phyloP scores from a whole-genome alignment of 2,113 vertebrate genomes.

The Syngnathoides biaculeatus region DNA sequence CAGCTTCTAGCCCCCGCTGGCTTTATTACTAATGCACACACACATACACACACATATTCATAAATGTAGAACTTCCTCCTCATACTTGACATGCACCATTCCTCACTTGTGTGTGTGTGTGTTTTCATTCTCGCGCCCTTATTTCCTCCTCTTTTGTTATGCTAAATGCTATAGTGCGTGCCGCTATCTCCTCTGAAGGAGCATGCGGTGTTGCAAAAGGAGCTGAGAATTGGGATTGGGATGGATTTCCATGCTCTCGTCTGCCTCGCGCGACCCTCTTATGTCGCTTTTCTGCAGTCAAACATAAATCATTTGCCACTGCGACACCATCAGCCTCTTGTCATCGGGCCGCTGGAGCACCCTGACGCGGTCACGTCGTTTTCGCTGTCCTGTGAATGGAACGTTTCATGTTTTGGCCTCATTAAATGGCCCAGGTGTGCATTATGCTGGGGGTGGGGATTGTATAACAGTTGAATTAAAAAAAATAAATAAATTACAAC shows the following conservation, averaged over 20 bases:
- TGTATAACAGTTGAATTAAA: neutral
- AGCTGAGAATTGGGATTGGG: conserved; percentile 16
- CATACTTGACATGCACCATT: conserved; percentile 23
- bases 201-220: conserved; percentile 3
- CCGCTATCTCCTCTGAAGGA: conserved; percentile 13
- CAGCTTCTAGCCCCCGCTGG: conserved; percentile 35
- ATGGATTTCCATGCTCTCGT: conserved; percentile 16
- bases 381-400: neutral
- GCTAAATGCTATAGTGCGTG: conserved; percentile 19
- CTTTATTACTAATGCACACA: conserved; percentile 40
- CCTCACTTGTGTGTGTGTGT: neutral
- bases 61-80: conserved; percentile 10
- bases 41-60: conserved; percentile 1
- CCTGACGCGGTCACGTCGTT: neutral
- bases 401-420: neutral
- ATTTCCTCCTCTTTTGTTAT: conserved; percentile 42
- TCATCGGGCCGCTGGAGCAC: conserved; percentile 12
- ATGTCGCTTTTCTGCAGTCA: conserved; percentile 15
- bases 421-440: neutral
- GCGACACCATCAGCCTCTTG: conserved; percentile 17
- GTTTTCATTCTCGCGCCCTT: conserved; percentile 2
- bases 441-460: neutral
- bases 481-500: neutral
- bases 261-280: neutral
- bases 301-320: conserved; percentile 32